phyloP scores from a whole-genome alignment of 2,797 vertebrate species.

The Peromyscus eremicus region DNA sequence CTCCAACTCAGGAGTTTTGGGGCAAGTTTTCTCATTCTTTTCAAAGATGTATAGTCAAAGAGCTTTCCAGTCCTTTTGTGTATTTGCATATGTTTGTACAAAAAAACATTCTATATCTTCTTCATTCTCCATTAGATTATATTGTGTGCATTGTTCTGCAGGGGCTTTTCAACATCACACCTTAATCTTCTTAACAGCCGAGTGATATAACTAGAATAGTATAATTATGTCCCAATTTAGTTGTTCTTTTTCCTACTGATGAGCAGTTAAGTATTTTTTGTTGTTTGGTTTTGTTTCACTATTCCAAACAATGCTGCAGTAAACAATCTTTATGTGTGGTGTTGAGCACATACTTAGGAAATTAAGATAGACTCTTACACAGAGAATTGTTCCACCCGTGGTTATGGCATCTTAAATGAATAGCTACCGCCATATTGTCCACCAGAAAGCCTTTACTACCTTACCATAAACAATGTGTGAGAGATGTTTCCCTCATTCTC shows the following conservation, averaged over 20 bases:
- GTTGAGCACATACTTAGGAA: not conserved
- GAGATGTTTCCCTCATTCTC: not conserved
- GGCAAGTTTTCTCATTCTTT: not conserved
- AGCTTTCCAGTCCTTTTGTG: slow-evolving; percentile 37
- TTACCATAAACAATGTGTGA: not conserved
- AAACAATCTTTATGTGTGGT: slow-evolving; percentile 15
- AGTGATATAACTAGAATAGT: not conserved
- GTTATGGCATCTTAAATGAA: slow-evolving; percentile 5
- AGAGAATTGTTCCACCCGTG: not conserved
- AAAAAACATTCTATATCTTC: not conserved
- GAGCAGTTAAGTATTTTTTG: slow-evolving; percentile 16
- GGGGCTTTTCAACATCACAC: slow-evolving; percentile 19
- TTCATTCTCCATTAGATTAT: slow-evolving; percentile 14
- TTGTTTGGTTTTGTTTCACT: slow-evolving; percentile 4
- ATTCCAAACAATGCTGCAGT: not conserved
- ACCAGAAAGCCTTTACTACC: slow-evolving; percentile 7
- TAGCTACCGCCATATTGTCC: slow-evolving; percentile 2
- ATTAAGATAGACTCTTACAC: slow-evolving; percentile 13
- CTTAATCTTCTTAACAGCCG: slow-evolving; percentile 7
- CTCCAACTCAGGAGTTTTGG: not conserved
- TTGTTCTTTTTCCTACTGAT: slow-evolving; percentile 21
- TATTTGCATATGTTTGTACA: slow-evolving; percentile 27
- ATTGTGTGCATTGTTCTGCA: not conserved
- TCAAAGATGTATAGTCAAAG: not conserved
- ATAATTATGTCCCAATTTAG: slow-evolving; percentile 26